Evolutionary conservation across 2,888 invertebrate genomes (phyloP).

Genomic region (Meghimatium bilineatum): DNA sequence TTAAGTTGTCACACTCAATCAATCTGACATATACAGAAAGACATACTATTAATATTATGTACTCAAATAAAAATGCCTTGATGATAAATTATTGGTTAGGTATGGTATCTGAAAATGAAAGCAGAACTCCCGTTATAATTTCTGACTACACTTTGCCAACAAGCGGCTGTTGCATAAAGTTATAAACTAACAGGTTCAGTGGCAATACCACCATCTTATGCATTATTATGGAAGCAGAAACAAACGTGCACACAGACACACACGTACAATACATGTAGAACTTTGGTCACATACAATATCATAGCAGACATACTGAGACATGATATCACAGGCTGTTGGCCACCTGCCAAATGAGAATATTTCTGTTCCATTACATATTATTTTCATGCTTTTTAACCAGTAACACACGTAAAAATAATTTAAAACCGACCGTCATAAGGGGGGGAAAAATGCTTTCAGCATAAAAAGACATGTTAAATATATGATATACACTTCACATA

Average conservation of each 20-base stretch:
- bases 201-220: neutral
- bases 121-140: slow-evolving; percentile 21
- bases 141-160: slow-evolving; percentile 27
- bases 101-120: neutral
- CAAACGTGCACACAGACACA: slow-evolving; percentile 29
- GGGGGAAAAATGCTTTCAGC: slow-evolving; percentile 11
- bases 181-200: neutral
- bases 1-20: neutral
- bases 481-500: slow-evolving; percentile 10
- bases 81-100: neutral
- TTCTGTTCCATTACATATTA: slow-evolving; percentile 18
- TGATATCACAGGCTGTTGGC: slow-evolving; percentile 44
- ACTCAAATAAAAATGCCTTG: neutral
- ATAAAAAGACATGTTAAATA: slow-evolving; percentile 25
- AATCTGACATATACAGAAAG: slow-evolving; percentile 7
- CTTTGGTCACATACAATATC: neutral
- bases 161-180: slow-evolving; percentile 21
- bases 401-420: slow-evolving; percentile 46
- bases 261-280: neutral
- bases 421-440: slow-evolving; percentile 24
- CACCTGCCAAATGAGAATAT: slow-evolving; percentile 42
- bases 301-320: slow-evolving; percentile 49
- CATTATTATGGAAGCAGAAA: slow-evolving; percentile 34
- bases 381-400: slow-evolving; percentile 26
- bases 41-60: neutral